phyloP scores from a whole-genome alignment of 2,113 vertebrate genomes.

The Alaudala cheleensis region DNA sequence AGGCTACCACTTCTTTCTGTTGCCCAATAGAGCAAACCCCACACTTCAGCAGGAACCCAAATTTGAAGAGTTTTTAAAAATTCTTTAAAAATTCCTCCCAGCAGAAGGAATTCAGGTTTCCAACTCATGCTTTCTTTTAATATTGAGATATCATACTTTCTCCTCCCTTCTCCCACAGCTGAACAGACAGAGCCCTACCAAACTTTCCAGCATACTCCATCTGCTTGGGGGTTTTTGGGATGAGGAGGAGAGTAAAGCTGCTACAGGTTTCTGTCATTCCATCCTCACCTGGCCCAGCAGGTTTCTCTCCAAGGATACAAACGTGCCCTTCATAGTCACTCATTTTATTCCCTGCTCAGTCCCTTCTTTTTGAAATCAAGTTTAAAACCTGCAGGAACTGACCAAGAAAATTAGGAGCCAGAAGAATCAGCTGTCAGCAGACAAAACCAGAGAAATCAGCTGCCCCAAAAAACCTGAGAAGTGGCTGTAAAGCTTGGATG shows the following conservation, averaged over 20 bases:
- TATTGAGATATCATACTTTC: accelerated
- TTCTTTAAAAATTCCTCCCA: background rate
- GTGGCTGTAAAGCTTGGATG: background rate
- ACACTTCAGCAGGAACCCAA: background rate
- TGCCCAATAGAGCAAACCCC: background rate
- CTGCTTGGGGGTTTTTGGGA: accelerated
- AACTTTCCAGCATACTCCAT: background rate
- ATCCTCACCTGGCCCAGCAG: background rate
- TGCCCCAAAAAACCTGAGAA: background rate
- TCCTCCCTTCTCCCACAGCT: background rate
- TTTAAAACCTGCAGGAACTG: background rate
- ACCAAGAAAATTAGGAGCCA: background rate
- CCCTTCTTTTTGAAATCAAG: background rate
- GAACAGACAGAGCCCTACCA: background rate
- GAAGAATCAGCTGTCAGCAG: background rate
- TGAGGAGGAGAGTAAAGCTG: background rate
- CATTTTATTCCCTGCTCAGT: background rate
- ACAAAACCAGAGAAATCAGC: background rate
- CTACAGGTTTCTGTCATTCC: background rate
- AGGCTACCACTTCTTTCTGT: background rate
- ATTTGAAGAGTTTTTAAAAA: too few species aligned
- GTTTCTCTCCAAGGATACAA: background rate
- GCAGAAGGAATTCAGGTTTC: background rate
- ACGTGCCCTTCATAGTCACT: background rate
- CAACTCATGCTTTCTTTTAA: background rate